Evolutionary conservation across 35 echinoderm and acorn worm genomes (phyloP).

Genomic region (Strongylocentrotus purpuratus): DNA sequence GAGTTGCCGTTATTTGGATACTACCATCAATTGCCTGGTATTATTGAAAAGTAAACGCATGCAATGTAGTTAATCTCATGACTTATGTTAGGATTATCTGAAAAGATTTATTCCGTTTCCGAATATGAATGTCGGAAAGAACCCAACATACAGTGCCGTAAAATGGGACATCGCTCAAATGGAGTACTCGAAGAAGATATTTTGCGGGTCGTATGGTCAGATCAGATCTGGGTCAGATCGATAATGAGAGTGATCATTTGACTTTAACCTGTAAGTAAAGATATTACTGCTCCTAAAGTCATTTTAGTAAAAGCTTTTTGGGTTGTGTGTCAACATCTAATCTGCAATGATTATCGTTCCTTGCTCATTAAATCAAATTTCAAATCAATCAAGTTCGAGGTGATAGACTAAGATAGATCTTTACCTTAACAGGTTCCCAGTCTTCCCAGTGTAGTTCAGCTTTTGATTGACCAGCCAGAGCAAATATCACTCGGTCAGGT

Average conservation of each 20-base stretch:
- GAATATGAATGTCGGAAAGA: background rate
- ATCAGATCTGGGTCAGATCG: too few relatives aligned
- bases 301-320: too few relatives aligned
- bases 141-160: background rate
- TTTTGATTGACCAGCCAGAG: background rate
- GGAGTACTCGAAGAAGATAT: background rate
- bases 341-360: background rate
- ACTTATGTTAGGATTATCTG: too few relatives aligned
- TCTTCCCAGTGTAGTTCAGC: slow-evolving; percentile 20
- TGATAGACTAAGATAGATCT: background rate
- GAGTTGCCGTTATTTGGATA: background rate
- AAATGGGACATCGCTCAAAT: background rate
- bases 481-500: background rate
- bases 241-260: too few relatives aligned
- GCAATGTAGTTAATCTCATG: too few relatives aligned
- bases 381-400: background rate
- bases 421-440: slow-evolving; percentile 29
- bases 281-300: too few relatives aligned
- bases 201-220: too few relatives aligned
- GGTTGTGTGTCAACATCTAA: background rate
- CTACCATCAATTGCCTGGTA: slow-evolving; percentile 25
- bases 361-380: background rate
- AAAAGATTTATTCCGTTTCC: too few relatives aligned
- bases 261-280: too few relatives aligned
- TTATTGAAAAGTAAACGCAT: background rate